phyloP scores from a whole-genome alignment of 2,113 vertebrate genomes.

The Brachyhypopomus occidentalis region DNA sequence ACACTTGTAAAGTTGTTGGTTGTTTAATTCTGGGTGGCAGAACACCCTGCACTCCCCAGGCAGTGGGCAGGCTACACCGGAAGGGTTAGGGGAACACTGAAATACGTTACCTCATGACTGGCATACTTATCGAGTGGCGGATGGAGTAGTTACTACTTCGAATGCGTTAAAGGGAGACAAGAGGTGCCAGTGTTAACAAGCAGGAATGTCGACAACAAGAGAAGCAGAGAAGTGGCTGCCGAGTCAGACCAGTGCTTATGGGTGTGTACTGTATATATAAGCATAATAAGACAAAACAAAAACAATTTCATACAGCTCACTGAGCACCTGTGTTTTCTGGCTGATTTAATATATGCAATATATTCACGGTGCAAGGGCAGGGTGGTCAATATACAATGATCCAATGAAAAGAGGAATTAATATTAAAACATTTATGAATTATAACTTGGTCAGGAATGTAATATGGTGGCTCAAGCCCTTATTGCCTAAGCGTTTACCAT shows the following conservation, averaged over 20 bases:
- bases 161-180: constrained; percentile 80
- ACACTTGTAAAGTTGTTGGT: no score
- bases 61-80: not conserved
- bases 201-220: constrained; percentile 19
- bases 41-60: not conserved
- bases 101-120: constrained; percentile 95
- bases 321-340: not conserved
- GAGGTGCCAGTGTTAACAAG: constrained; percentile 75
- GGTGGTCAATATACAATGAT: not conserved
- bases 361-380: constrained; percentile 4
- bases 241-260: no score
- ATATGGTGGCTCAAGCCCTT: not conserved
- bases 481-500: not conserved
- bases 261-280: no score
- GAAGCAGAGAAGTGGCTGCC: constrained; percentile 28
- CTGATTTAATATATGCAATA: not conserved
- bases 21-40: not conserved
- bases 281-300: not conserved
- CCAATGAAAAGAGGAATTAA: constrained; percentile 1
- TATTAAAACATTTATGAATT: not conserved
- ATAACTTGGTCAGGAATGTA: not conserved
- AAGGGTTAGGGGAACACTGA: not conserved
- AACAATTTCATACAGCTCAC: not conserved
- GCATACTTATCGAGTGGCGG: constrained; percentile 99
- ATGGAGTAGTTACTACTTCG: constrained; percentile 96